A percentile compares a stretch with the other conserved stretches of the same genome.
phyloP scores from a whole-genome alignment of 2,113 vertebrate species.

The Merops nubicus region DNA sequence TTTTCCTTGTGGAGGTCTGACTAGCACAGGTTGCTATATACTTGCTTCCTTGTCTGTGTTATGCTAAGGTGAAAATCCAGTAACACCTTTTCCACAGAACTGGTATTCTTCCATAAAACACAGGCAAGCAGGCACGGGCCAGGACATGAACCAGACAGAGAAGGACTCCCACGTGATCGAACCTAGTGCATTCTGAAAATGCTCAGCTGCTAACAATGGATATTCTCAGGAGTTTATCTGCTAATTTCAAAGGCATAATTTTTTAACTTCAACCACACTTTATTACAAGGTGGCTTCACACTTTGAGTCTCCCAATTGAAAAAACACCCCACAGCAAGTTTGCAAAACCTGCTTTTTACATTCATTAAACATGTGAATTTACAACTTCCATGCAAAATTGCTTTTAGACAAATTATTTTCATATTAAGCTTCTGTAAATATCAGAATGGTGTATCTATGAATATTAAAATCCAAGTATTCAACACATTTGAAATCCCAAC shows the following conservation, averaged over 20 bases:
- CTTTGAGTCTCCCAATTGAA: background rate
- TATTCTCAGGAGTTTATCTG: background rate
- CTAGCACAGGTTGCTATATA: fast-evolving
- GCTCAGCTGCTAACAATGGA: background rate
- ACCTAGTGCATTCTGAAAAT: background rate
- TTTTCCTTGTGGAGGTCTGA: background rate
- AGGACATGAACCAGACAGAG: background rate
- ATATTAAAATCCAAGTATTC: background rate
- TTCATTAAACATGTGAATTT: background rate
- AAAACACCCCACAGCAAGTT: background rate
- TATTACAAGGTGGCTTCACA: background rate
- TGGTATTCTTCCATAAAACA: background rate
- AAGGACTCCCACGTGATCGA: background rate
- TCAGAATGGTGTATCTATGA: background rate
- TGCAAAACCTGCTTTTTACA: background rate
- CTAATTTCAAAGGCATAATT: background rate
- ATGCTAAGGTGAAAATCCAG: background rate
- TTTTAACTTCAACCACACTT: background rate
- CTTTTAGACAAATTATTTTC: background rate
- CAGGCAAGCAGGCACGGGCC: fast-evolving
- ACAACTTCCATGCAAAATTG: background rate
- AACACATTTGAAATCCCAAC: background rate
- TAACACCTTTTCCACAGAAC: background rate
- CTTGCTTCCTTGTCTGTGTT: background rate
- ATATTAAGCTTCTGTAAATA: background rate